Evolutionary conservation across 2,113 vertebrate species (phyloP).

Genomic region (Acinonyx jubatus): DNA sequence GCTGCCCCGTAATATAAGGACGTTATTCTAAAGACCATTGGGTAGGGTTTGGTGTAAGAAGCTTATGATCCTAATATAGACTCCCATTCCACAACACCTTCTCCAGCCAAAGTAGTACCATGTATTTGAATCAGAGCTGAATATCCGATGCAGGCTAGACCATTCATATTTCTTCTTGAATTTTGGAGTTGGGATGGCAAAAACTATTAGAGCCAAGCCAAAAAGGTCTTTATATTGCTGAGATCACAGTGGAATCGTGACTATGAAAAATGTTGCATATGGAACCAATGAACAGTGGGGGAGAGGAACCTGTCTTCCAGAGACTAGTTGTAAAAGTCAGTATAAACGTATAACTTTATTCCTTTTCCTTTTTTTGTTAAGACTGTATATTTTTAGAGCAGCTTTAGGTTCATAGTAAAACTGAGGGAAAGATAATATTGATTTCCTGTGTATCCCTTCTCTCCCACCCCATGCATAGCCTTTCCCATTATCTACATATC

Average conservation of each 20-base stretch:
- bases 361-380: background rate
- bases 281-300: background rate
- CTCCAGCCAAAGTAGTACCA: background rate
- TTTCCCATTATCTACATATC: background rate
- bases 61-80: background rate
- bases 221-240: background rate
- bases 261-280: background rate
- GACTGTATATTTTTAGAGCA: background rate
- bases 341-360: background rate
- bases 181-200: background rate
- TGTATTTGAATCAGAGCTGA: constrained; percentile 9
- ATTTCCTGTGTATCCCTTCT: background rate
- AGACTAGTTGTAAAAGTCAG: background rate
- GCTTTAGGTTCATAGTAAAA: background rate
- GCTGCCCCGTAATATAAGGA: background rate
- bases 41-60: background rate
- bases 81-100: background rate
- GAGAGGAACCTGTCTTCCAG: background rate
- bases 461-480: background rate
- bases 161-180: constrained; percentile 8
- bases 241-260: background rate
- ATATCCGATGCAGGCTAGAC: background rate
- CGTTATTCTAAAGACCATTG: background rate
- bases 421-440: background rate
- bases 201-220: background rate